Conservation (phyloP, 1,140 invertebrate genomes). For the Microplitis demolitor region DNA sequence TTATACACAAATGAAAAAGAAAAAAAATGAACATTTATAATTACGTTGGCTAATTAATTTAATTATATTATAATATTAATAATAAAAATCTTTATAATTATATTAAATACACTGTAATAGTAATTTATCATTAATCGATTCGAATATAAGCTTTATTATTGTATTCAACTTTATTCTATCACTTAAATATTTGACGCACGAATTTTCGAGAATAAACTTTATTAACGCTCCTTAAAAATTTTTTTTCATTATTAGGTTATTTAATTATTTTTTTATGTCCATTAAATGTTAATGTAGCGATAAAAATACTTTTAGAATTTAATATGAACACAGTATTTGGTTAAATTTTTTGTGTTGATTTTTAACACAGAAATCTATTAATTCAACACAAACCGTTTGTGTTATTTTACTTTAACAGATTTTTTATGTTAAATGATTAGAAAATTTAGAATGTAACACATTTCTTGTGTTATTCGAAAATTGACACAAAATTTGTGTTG, state of each 20-base stretch:
- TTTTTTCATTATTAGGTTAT: slow-evolving; percentile 30
- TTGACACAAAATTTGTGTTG: no score
- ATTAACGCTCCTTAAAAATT: slow-evolving; percentile 36
- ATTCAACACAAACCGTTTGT: no score
- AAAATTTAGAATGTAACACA: no score
- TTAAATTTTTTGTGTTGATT: no score
- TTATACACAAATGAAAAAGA: not conserved
- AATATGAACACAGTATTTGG: no score
- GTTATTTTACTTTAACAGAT: no score
- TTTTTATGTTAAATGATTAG: no score
- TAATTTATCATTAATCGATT: slow-evolving; percentile 20
- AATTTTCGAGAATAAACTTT: slow-evolving; percentile 53
- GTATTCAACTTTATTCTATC: slow-evolving; percentile 51
- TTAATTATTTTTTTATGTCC: not conserved
- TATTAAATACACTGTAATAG: slow-evolving; percentile 13
- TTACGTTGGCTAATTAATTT: no score
- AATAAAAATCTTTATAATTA: not conserved
- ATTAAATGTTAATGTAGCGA: not conserved
- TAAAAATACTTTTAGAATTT: no score
- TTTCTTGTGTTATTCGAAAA: no score
- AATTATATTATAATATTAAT: not conserved
- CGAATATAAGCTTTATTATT: slow-evolving; percentile 48
- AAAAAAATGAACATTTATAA: not conserved
- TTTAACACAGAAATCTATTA: no score
- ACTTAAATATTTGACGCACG: slow-evolving; percentile 51